A percentile compares a stretch with the other conserved stretches of the same genome.
These are phyloP conservation scores for Drosophila nasuta DNA, from an alignment of 1,140 invertebrate genomes.

Conservation along the genomic window DNA sequence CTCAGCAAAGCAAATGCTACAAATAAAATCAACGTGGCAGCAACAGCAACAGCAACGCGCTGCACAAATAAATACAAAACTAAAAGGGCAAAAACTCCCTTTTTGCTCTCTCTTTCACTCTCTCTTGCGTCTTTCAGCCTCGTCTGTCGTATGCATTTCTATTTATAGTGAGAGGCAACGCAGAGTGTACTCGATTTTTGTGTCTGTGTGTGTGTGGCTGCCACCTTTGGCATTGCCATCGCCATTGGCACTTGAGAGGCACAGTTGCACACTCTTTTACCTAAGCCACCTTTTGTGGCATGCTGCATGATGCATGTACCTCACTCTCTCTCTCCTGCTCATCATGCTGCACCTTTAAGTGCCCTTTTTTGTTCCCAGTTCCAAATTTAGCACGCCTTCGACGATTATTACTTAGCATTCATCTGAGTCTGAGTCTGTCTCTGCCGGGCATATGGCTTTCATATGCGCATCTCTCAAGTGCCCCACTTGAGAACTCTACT, in stretches of 20 bases:
- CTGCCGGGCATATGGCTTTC: conserved; percentile 48
- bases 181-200: conserved; percentile 18
- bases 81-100: conserved; percentile 64
- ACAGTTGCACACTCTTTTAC: conserved; percentile 30
- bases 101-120: conserved; percentile 12
- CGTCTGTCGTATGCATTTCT: conserved; percentile 17
- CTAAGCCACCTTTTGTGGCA: conserved; percentile 73
- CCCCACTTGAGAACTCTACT: conserved; percentile 41
- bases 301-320: conserved; percentile 9
- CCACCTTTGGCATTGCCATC: conserved; percentile 72
- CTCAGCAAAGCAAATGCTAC: conserved; percentile 81
- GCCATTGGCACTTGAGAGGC: conserved; percentile 70
- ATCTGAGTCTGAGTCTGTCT: conserved; percentile 14
- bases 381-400: conserved; percentile 54
- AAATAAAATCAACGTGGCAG: conserved; percentile 80
- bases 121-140: not conserved
- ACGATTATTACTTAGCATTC: conserved; percentile 57
- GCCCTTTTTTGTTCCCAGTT: conserved; percentile 23
- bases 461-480: conserved; percentile 59
- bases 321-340: not conserved
- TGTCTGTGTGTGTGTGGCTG: not conserved
- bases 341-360: conserved; percentile 36
- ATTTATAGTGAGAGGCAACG: conserved; percentile 58
- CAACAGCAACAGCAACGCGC: conserved; percentile 31
- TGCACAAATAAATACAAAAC: conserved; percentile 77